phyloP scores from a whole-genome alignment of 2,113 vertebrate species.

The Galeopterus variegatus region DNA sequence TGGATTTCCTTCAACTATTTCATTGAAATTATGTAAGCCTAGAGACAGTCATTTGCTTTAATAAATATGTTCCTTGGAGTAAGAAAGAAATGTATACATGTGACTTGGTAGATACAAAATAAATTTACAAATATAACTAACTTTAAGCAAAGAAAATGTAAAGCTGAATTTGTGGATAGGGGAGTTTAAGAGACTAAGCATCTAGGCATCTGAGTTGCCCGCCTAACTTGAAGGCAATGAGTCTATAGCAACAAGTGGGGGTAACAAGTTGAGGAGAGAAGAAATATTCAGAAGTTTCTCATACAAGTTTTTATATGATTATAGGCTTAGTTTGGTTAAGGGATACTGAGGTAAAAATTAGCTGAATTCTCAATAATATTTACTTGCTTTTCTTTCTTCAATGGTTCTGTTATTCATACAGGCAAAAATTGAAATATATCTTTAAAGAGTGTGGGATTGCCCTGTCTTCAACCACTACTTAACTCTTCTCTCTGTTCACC shows the following conservation, averaged over 20 bases:
- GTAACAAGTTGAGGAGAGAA: neutral
- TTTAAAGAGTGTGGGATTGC: neutral
- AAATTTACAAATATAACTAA: conserved; percentile 19
- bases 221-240: neutral
- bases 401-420: neutral
- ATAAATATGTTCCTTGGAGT: neutral
- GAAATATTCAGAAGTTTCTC: neutral
- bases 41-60: neutral
- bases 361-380: neutral
- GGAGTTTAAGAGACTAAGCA: neutral
- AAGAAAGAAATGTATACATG: neutral
- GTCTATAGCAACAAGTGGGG: neutral
- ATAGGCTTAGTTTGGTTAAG: neutral
- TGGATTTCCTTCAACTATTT: neutral
- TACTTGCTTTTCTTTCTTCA: neutral
- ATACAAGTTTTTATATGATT: neutral
- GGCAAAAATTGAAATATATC: neutral
- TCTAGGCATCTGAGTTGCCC: neutral
- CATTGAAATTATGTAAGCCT: neutral
- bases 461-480: neutral
- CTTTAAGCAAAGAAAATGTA: neutral
- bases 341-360: neutral
- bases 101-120: neutral
- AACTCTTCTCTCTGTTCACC: neutral
- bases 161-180: neutral